Evolutionary conservation across 2,888 invertebrate species (phyloP), one percentile per base, ranked within the genome.

Genomic region (Hypolimnas misippus): DNA sequence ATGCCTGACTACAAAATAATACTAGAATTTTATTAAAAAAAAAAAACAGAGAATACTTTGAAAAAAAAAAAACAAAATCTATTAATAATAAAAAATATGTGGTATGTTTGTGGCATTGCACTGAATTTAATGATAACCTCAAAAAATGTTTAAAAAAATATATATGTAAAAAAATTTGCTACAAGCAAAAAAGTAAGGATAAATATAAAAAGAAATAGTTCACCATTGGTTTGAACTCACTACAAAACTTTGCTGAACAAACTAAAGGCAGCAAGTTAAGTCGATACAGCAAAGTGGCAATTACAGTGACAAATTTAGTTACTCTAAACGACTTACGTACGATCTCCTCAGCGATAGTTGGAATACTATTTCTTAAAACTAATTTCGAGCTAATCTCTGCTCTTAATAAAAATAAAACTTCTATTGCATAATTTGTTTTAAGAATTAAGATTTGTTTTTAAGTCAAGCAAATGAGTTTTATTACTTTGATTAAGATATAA

Each of bases 221-320:
- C 17, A 29, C 33, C n/a, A 19, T 52, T 52, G 17, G 17, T 29
- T n/a, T 35, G 7, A 25, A 19, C 12, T 52, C 35, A 35, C 31
- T 10, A 35, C 35, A 60, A 59, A 51, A 58, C 42, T 52, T 62
- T 42, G 50, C 50, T 62, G 56, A 57, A 53, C 55, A 62, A 66
- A 73, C 74, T 76, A 73, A 76, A 75, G 70, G 73, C 70, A 73
- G 69, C 73, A 79, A 81, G 75, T 79, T 81, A 75, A 73, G 71
- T 73, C 79, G 70, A 76, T 78, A 77, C 73, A 71, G 71, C 64
- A 69, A 76, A 80, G 76, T 75, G 74, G 76, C 76, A 76, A 79
- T 79, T 76, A 76, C 71, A 65, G 66, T 69, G 75, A 75, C 74
- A 75, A 76, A 78, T 78, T 72, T 67, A 65, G 58, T 66, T 68